Evolutionary conservation across 2,113 vertebrate species (phyloP), one percentile per base, ranked within the genome.

Genomic region (Melanerpes aurifrons): DNA sequence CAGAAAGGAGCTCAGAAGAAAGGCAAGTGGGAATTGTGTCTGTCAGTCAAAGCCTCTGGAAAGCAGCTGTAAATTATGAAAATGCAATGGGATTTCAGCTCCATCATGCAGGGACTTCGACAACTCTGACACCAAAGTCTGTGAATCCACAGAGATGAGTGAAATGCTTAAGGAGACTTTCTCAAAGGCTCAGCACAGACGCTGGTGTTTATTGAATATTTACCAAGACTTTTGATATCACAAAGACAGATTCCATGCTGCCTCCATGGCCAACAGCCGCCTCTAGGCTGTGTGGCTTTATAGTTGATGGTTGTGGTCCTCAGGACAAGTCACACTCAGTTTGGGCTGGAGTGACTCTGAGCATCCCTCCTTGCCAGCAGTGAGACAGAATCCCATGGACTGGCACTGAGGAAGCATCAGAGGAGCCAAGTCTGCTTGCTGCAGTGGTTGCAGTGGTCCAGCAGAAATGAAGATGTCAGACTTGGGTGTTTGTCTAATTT

Each of bases 351-450:
- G 11, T 18, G 59, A 21, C 18, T 7, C 59, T 2, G 18, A 77
- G 59, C 70, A 40, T 63, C 86, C 62, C n/a, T 85, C 67, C 15
- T 58, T 28, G 32, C 15, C 19, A 3, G 31, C 1, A 2, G 14
- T 0, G 3, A 70, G 66, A 15, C 1, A 2, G 3, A 66, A 67
- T 32, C 40, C 61, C 3, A 0, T 0, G 14, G 31, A 59, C 58
- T 16, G 2, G 43, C 19, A 12, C 66, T 0, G 2, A 40, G 67
- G 58, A 18, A 8, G 68, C 4, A 1, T 8, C 35, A 28, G 61
- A 69, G 32, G 16, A 76, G 21, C 28, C 80, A 37, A 47, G 10
- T 12, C 50, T 53, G 11, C 19, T 35, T 40, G 68, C 67, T 80
- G 50, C 43, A 8, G 17, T 29, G 54, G 7, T 15, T 26, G n/a